Evolutionary conservation across 2,113 vertebrate genomes (phyloP).

Genomic region (Halichoerus grypus): DNA sequence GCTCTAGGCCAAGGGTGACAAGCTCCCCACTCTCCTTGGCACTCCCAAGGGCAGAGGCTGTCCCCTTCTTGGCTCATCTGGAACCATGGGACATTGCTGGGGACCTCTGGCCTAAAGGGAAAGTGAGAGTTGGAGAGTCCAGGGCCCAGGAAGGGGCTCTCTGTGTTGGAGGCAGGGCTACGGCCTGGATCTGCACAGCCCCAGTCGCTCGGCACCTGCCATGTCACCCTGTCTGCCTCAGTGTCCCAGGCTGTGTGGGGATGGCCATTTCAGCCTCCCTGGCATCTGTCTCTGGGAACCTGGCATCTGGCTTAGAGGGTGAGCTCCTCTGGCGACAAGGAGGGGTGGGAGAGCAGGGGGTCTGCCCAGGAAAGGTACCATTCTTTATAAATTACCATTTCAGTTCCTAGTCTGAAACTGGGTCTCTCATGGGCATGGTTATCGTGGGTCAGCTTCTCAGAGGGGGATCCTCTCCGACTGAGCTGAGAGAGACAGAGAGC

Average conservation of each 20-base stretch:
- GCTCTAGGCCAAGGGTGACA: background rate
- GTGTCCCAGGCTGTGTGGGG: accelerated
- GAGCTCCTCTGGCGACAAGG: background rate
- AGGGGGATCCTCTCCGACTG: no score
- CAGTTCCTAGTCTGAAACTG: background rate
- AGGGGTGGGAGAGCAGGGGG: background rate
- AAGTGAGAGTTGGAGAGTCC: background rate
- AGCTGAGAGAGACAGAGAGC: background rate
- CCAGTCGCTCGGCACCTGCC: accelerated
- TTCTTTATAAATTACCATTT: background rate
- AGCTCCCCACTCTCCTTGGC: no score
- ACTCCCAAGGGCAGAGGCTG: background rate
- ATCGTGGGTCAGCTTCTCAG: background rate
- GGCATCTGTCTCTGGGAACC: background rate
- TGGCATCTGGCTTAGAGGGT: background rate
- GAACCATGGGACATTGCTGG: accelerated
- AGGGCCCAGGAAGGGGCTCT: background rate
- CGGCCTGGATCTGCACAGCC: accelerated
- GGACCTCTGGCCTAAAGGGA: background rate
- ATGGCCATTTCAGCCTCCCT: background rate
- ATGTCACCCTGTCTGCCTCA: accelerated
- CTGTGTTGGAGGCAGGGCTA: background rate
- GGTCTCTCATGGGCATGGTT: background rate
- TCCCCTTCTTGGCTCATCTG: background rate
- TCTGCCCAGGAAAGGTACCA: background rate